Evolutionary conservation across 2,113 vertebrate species (phyloP), one percentile per base, ranked within the genome.

Genomic region (Oreotragus oreotragus): DNA sequence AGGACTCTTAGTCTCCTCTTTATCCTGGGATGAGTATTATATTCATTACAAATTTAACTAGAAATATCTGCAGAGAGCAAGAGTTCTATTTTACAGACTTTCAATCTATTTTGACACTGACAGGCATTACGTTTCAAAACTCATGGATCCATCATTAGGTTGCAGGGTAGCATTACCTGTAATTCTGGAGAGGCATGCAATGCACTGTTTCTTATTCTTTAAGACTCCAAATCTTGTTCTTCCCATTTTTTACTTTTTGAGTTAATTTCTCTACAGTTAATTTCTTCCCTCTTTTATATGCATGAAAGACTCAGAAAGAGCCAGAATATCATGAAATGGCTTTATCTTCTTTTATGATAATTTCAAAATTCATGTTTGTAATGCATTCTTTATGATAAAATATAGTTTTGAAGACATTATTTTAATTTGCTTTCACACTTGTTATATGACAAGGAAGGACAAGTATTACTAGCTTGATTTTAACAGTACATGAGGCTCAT

Each of bases 341-440:
- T 95, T 88, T 88, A 95, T 64, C 88, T n/a, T 73, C 21, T 88
- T 97, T 62, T 92, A 66, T 93, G 70, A 87, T 87, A 33, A 87
- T 96, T 94, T 92, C 83, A 97, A 96, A 86, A 90, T 12, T 45
- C 77, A 90, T 94, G 60, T 95, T 90, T 97, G 25, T 70, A 93
- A 83, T 93, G 16, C 51, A 80, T 64, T 94, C 91, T 94, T 64
- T 66, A 84, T 93, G 90, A 76, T 86, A 92, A 70, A 58, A 81
- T 43, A 83, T 25, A 86, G 4, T 91, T 92, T 95, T 73, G 36
- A 16, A 93, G 60, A 80, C 10, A 73, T 83, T 86, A 14, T 62
- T 96, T 84, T 88, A 97, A 53, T 89, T 97, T 90, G 51, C 76
- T 55, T 55, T 96, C 33, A 70, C 39, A 85, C 36, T 91, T 58